Conservation (phyloP, 1,140 invertebrate species). For the Dryas iulia region DNA sequence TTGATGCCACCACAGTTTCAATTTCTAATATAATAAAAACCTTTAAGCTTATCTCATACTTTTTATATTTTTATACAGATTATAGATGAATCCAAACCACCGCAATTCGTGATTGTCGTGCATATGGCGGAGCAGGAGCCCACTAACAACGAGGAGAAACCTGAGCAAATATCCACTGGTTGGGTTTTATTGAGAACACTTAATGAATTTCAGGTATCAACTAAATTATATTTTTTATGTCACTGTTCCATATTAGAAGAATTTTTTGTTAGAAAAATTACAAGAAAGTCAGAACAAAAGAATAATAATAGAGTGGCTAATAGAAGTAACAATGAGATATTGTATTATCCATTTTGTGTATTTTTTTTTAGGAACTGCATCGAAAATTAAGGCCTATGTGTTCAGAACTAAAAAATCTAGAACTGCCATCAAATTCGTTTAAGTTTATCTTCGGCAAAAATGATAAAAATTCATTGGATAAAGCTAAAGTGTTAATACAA, state of each 20-base stretch:
- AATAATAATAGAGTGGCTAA: no score
- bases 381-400: slow-evolving; percentile 90
- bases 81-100: slow-evolving; percentile 88
- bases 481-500: slow-evolving; percentile 90
- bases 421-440: slow-evolving; percentile 89
- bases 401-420: slow-evolving; percentile 88
- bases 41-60: no score
- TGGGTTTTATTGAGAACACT: slow-evolving; percentile 92
- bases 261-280: no score
- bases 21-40: no score
- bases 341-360: slow-evolving; percentile 30
- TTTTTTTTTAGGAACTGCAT: slow-evolving; percentile 85
- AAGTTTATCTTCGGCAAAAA: slow-evolving; percentile 90
- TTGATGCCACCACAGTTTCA: no score
- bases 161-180: slow-evolving; percentile 86
- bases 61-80: slow-evolving; percentile 73
- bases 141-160: slow-evolving; percentile 71
- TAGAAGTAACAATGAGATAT: no score
- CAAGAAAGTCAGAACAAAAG: no score
- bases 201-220: slow-evolving; percentile 86
- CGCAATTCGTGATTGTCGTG: slow-evolving; percentile 91
- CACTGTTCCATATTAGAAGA: no score
- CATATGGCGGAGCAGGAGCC: slow-evolving; percentile 84
- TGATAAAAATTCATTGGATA: slow-evolving; percentile 89
- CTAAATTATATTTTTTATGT: no score